These are phyloP conservation scores for Folsomia candida DNA, from an alignment of 2,888 invertebrate genomes.

Conservation along the genomic window DNA sequence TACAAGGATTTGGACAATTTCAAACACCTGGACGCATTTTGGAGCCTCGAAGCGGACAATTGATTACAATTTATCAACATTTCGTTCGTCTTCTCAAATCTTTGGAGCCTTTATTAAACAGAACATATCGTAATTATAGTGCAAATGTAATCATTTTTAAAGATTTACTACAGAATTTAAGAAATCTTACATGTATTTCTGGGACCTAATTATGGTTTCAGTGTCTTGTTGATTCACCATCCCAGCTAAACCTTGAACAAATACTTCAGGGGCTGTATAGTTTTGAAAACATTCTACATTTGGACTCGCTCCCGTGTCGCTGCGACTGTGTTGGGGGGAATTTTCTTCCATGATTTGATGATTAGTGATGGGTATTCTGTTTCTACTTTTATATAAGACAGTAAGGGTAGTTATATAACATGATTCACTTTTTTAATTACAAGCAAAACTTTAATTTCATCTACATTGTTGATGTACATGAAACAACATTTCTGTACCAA, in stretches of 20 bases:
- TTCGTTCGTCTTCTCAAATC: slow-evolving; percentile 98
- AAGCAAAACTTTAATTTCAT: background rate
- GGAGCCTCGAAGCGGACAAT: slow-evolving; percentile 81
- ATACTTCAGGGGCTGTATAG: slow-evolving; percentile 85
- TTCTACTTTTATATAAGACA: background rate
- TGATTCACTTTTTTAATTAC: background rate
- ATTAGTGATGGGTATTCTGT: background rate
- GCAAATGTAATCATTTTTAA: no score
- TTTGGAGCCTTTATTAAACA: slow-evolving; percentile 70
- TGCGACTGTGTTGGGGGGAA: slow-evolving; percentile 12
- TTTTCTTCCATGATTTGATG: background rate
- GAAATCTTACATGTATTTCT: slow-evolving; percentile 81
- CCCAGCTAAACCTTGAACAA: slow-evolving; percentile 86
- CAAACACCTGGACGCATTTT: slow-evolving; percentile 80
- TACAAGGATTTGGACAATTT: no score
- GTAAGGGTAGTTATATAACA: background rate
- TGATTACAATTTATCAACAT: slow-evolving; percentile 97
- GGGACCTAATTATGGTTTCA: slow-evolving; percentile 82
- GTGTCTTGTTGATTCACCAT: slow-evolving; percentile 89
- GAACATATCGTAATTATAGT: background rate
- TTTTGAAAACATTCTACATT: slow-evolving; percentile 87
- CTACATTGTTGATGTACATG: no score
- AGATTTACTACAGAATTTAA: no score
- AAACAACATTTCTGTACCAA: no score
- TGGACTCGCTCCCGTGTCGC: slow-evolving; percentile 42